Percentiles rank a stretch among this genome's conserved stretches.
These are phyloP conservation scores for Pristionchus maxplancki DNA, from an alignment of 2,888 invertebrate species.

Conservation along the genomic window DNA sequence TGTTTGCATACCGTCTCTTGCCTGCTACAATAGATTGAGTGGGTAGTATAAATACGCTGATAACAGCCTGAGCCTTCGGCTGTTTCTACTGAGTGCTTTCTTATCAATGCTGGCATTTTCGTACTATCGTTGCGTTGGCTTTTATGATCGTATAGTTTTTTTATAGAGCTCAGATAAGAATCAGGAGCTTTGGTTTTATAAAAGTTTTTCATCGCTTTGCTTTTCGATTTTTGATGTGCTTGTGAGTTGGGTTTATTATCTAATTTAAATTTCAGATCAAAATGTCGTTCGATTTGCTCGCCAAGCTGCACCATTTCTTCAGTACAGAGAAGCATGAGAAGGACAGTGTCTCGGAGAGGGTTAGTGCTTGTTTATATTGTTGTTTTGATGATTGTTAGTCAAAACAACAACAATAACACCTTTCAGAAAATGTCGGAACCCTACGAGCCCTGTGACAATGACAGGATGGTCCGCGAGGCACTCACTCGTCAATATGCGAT, in stretches of 20 bases:
- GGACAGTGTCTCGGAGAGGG: background rate
- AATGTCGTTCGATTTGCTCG: background rate
- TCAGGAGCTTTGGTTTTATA: too few relatives aligned
- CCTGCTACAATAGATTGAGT: background rate
- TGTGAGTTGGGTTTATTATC: too few relatives aligned
- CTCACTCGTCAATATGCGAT: background rate
- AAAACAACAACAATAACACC: background rate
- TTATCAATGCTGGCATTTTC: background rate
- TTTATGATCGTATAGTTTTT: too few relatives aligned
- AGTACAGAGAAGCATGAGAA: background rate
- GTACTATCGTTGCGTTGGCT: too few relatives aligned
- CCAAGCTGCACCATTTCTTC: background rate
- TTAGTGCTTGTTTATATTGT: background rate
- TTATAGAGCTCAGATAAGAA: too few relatives aligned
- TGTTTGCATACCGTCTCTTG: background rate
- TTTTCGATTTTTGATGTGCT: too few relatives aligned
- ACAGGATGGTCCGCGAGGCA: background rate
- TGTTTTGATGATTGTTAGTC: background rate
- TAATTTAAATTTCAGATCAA: background rate
- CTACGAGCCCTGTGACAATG: background rate
- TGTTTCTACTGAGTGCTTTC: background rate
- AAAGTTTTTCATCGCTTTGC: too few relatives aligned
- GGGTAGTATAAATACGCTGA: background rate
- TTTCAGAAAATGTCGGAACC: background rate
- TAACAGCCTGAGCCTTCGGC: background rate